Conservation (phyloP, 1,140 invertebrate species). For the Pygmarrhopalites habei region DNA sequence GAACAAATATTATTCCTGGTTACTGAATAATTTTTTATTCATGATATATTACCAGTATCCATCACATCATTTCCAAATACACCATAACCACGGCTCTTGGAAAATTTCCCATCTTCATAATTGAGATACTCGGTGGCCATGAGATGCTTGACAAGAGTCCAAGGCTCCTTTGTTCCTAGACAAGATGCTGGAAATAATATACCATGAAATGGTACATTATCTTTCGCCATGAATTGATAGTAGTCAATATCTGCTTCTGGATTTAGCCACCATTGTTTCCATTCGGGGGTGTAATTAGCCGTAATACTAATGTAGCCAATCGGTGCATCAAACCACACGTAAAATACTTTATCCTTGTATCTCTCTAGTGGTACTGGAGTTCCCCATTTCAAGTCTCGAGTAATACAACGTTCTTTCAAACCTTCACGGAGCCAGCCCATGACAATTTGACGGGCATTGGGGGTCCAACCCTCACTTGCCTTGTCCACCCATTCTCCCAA, state of each 20-base stretch:
- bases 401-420: slow-evolving; percentile 89
- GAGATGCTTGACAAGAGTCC: slow-evolving; percentile 76
- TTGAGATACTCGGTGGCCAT: slow-evolving; percentile 98
- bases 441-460: slow-evolving; percentile 79
- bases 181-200: slow-evolving; percentile 93
- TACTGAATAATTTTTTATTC: no score
- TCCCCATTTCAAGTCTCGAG: slow-evolving; percentile 96
- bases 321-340: slow-evolving; percentile 99
- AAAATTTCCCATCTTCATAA: slow-evolving; percentile 98
- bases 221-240: slow-evolving; percentile 98
- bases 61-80: slow-evolving; percentile 94
- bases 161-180: slow-evolving; percentile 72
- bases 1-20: neutral
- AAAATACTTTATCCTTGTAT: slow-evolving; percentile 88
- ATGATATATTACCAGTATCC: slow-evolving; percentile 56
- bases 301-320: slow-evolving; percentile 98
- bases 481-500: slow-evolving; percentile 66
- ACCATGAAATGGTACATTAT: slow-evolving; percentile 98
- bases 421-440: slow-evolving; percentile 88
- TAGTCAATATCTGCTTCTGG: slow-evolving; percentile 61
- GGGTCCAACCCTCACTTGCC: slow-evolving; percentile 69
- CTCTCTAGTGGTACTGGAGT: slow-evolving; percentile 88
- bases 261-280: slow-evolving; percentile 92
- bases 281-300: slow-evolving; percentile 70
- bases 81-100: slow-evolving; percentile 93